Conservation (phyloP, 2,113 vertebrate genomes). For the Ammospiza nelsoni region DNA sequence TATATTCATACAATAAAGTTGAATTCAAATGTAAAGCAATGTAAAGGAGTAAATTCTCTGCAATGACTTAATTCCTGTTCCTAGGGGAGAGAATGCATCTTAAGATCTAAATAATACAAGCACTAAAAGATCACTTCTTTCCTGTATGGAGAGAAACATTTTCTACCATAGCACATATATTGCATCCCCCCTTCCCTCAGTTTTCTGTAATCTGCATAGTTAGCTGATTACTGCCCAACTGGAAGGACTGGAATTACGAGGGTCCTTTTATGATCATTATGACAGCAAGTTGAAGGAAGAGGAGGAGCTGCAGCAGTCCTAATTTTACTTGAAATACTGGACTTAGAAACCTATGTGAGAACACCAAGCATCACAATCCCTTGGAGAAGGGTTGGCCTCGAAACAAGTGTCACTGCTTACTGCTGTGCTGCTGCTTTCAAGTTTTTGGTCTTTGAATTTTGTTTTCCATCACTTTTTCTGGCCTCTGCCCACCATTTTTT, state of each 20-base stretch:
- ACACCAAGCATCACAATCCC: neutral
- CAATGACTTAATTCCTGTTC: neutral
- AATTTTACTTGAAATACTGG: slow-evolving; percentile 34
- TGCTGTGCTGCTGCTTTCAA: neutral
- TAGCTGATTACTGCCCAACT: slow-evolving; percentile 15
- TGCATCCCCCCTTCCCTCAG: neutral
- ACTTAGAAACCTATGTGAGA: neutral
- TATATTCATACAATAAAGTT: neutral
- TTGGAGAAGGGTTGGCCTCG: neutral
- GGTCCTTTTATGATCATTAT: slow-evolving; percentile 1
- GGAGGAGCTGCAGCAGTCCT: slow-evolving; percentile 15
- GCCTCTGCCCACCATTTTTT: neutral
- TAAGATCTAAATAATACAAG: neutral
- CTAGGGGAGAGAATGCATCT: neutral
- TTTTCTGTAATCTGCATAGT: neutral
- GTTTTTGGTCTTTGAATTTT: neutral
- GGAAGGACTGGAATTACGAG: slow-evolving; percentile 55
- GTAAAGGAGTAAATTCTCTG: neutral
- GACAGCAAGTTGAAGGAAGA: slow-evolving; percentile 28
- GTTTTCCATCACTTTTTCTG: neutral
- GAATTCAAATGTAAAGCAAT: neutral
- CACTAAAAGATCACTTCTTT: neutral
- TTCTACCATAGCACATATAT: neutral
- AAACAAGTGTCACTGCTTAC: neutral
- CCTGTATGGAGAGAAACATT: neutral